Percentiles rank a stretch among this genome's conserved stretches.
Evolutionary conservation across 1,140 invertebrate genomes (phyloP).

Genomic region (Hypsibius dujardini): DNA sequence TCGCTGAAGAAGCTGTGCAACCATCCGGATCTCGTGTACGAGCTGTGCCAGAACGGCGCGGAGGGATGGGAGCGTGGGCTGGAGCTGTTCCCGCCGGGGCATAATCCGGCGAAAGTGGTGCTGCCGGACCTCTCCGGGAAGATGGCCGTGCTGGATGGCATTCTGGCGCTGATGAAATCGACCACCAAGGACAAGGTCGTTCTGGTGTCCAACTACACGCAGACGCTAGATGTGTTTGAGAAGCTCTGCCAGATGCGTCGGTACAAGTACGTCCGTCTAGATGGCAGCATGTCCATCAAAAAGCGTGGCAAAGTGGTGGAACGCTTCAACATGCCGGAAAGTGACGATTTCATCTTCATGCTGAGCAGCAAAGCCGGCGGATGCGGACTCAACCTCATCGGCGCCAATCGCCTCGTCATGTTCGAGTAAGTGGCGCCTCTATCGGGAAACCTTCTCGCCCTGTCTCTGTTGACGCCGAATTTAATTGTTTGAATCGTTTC

Average conservation of each 20-base stretch:
- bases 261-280: slow-evolving; percentile 64
- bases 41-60: slow-evolving; percentile 58
- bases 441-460: no score
- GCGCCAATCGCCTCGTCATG: slow-evolving; percentile 86
- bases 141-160: slow-evolving; percentile 76
- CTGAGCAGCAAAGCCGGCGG: slow-evolving; percentile 97
- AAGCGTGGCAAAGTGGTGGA: slow-evolving; percentile 91
- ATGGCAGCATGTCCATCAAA: slow-evolving; percentile 95
- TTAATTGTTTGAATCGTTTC: no score
- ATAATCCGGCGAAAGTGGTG: slow-evolving; percentile 43
- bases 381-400: slow-evolving; percentile 75
- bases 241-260: slow-evolving; percentile 53
- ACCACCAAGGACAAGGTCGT: slow-evolving; percentile 88
- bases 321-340: slow-evolving; percentile 73
- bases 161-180: slow-evolving; percentile 71
- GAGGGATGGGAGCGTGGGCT: slow-evolving; percentile 67
- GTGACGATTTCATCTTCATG: slow-evolving; percentile 81
- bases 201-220: slow-evolving; percentile 96
- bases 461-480: no score
- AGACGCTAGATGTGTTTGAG: slow-evolving; percentile 93
- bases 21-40: slow-evolving; percentile 84
- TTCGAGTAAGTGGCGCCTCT: slow-evolving; percentile 46
- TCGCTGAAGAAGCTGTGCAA: slow-evolving; percentile 92
- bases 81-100: slow-evolving; percentile 51
- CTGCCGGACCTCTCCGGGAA: slow-evolving; percentile 51